Percentiles rank a stretch among this genome's conserved stretches.
Conservation (phyloP, 2,888 invertebrate genomes). For the Nomada lathburiana region DNA sequence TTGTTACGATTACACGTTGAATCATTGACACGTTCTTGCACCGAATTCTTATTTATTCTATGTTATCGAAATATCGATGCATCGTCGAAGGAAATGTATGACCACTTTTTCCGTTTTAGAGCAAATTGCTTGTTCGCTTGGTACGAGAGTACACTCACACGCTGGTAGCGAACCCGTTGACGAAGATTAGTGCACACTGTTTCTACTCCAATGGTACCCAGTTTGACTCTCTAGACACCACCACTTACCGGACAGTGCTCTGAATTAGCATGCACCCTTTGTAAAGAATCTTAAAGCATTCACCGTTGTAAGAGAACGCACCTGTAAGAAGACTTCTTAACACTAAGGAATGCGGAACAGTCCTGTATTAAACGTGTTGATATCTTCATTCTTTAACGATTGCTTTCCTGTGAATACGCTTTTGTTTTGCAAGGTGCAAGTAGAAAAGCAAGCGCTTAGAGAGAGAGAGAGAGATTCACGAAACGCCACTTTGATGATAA, state of each 20-base stretch:
- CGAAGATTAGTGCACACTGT: slow-evolving; percentile 66
- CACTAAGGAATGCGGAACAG: slow-evolving; percentile 60
- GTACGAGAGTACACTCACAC: slow-evolving; percentile 20
- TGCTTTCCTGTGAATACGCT: slow-evolving; percentile 69
- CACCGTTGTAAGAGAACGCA: slow-evolving; percentile 57
- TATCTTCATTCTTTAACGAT: slow-evolving; percentile 52
- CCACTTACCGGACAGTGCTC: slow-evolving; percentile 47
- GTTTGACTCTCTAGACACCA: slow-evolving; percentile 57
- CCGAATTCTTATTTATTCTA: neutral
- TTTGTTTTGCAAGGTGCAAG: slow-evolving; percentile 60
- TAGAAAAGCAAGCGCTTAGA: slow-evolving; percentile 38
- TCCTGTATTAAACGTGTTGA: slow-evolving; percentile 60
- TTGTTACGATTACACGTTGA: neutral
- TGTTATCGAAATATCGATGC: neutral
- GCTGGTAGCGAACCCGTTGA: slow-evolving; percentile 53
- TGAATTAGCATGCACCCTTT: slow-evolving; percentile 64
- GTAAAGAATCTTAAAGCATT: slow-evolving; percentile 46
- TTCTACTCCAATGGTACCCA: slow-evolving; percentile 54
- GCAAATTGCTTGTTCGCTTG: slow-evolving; percentile 45
- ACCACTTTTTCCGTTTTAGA: neutral
- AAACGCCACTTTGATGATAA: neutral
- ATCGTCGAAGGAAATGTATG: neutral
- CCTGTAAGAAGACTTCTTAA: slow-evolving; percentile 55
- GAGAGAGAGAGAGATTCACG: slow-evolving; percentile 28
- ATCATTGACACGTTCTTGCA: neutral